Base-by-base conservation (phyloP, 2,888 invertebrate species). In the Gymnosoma rotundatum region DNA sequence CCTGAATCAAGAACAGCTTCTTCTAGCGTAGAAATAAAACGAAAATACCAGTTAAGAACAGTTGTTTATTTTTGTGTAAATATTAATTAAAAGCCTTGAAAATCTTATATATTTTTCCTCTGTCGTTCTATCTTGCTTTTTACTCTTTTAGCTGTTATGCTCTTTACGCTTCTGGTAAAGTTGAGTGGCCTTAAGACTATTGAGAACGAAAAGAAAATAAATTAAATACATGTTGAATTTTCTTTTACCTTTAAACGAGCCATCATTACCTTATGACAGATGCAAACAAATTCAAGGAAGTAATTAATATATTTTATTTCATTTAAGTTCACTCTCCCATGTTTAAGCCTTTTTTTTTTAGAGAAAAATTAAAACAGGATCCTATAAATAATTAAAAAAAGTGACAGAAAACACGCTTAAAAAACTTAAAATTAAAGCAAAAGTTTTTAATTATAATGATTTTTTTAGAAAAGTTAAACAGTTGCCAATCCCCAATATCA, bases 11-110 rank as follows among this genome's bases (percentile, higher is more conserved):
- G 54, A 63, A 63, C 32, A 56, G 10, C 32, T 56, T 36, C 42
- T 18, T 69, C 45, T 54, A 58, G 48, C 42, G 58, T 61, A 70
- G 38, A 61, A 72, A 50, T 61, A 61, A 20, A 45, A 20, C 21
- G 16, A 32, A 58, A 56, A 69, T 14, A 48, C 38, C 64, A 72
- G n/a, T 72, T 58, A 58, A 72, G 56, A 64, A 48, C 50, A 78
- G 63, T 72, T 66, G 72, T 66, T 78, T 64, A 18, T 63, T 69
- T 60, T 54, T 63, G 32, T 67, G 50, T 66, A 42, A 58, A 66
- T 60, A 73, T 73, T 79, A 79, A 79, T 79, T 73, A 73, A 73
- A 79, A 79, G 56, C 73, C 67, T 73, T 79, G 73, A 73, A 66
- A 73, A 52, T n/a, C 4, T 69, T 42, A 2, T 42, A 2, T 52